Conservation (phyloP, 2,888 invertebrate genomes). For the Fragum sueziense region DNA sequence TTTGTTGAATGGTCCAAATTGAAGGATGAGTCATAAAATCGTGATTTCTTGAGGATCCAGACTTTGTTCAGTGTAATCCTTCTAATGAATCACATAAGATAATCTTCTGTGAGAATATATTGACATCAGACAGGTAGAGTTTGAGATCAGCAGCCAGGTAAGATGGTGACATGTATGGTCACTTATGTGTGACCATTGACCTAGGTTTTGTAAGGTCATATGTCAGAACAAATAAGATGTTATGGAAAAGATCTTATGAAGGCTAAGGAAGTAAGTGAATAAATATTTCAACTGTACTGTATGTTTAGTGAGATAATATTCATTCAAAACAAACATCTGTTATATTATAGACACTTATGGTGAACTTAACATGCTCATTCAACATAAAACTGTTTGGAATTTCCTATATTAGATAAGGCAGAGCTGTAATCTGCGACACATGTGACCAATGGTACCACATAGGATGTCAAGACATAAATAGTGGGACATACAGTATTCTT, state of each 20-base stretch:
- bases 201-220: not conserved
- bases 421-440: no score
- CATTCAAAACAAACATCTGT: no score
- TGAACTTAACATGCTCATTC: not conserved
- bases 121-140: no score
- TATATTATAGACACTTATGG: not conserved
- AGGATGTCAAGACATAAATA: no score
- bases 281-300: no score
- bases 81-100: no score
- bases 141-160: not conserved
- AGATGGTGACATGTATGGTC: not conserved
- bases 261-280: not conserved
- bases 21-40: constrained; percentile 11
- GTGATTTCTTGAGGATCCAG: not conserved
- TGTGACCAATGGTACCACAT: no score
- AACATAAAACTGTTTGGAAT: not conserved
- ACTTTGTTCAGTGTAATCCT: not conserved
- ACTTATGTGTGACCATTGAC: not conserved
- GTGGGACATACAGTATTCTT: no score
- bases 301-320: no score
- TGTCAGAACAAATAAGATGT: not conserved
- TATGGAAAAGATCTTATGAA: not conserved
- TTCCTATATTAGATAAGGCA: not conserved
- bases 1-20: not conserved
- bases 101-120: no score